Base-by-base conservation (phyloP, 2,888 invertebrate species). In the Drosophila ustulata region DNA sequence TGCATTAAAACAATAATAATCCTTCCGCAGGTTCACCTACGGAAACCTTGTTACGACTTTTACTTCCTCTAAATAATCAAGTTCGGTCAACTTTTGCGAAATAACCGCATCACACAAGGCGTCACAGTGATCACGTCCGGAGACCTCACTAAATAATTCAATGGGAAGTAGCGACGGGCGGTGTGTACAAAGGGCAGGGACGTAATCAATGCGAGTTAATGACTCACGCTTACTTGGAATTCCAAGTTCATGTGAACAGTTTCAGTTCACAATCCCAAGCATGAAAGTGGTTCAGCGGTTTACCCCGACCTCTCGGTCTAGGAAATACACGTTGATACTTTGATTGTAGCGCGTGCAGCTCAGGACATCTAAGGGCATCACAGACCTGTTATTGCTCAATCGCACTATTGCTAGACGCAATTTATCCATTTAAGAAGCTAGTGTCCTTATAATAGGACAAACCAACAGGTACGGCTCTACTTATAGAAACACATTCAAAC, bases 301-400 rank as follows among this genome's bases (percentile, higher is more conserved):
- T n/a, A n/a, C n/a, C n/a, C n/a, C n/a, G n/a, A n/a, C n/a, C n/a
- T 94, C 93, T 94, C 94, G 93, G 93, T 92, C 93, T 93, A 93
- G 93, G 93, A 94, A 93, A 92, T 90, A 92, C 92, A 93, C 93
- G 93, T 93, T 94, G 94, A 93, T 93, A 78, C 82, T 78, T 80
- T 80, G 77, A 81, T 77, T 82, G 76, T 78, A 81, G 78, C 81
- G 76, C 80, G 78, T 81, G 80, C 78, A 75, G 74, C 71, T 71
- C 74, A 70, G 68, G 65, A 75, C 93, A 94, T 94, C 93, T 94
- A 94, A 94, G 94, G 94, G 94, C 94, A 94, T 94, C 94, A 94
- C 94, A 94, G 94, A 94, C 93, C 79, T 78, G 74, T 80, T 94
- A 93, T 94, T 94, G 94, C 94, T 93, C 74, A 94, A 94, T 94